Base-by-base conservation (phyloP, 2,888 invertebrate genomes). In the Caenorhabditis panamensis region DNA sequence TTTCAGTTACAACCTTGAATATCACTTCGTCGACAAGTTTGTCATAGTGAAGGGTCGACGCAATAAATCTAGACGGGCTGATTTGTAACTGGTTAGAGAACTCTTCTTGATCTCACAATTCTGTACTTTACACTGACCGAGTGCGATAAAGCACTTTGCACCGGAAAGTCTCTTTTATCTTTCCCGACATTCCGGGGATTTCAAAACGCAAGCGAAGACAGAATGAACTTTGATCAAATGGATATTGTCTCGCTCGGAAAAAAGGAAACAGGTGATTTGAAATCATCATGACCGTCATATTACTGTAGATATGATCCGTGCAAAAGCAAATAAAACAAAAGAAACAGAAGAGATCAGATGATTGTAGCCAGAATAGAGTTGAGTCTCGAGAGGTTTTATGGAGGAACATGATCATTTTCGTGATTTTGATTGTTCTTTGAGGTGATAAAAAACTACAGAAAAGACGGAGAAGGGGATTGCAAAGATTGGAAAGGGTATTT, bases 21-120 rank as follows among this genome's bases (percentile, higher is more conserved):
- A 64, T 24, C 64, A 64, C 37, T 0, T 73, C 11, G 64, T 64
- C n/a, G 72, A 73, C 28, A 64, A 64, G 18, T 64, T 73, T 64
- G 58, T 73, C 36, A 18, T 73, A 13, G 72, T 73, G 18, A 73
- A 73, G 41, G 24, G 47, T 5, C 13, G 56, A 31, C 20, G 54
- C 24, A 66, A 58, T 64, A 73, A 51, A 37, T 37, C 51, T 56
- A 26, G 24, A 20, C 58, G 16, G 64, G 64, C 56, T 36, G 36
- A 36, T 36, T 36, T 36, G 11, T 36, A 11, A 36, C 36, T 36
- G 36, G 36, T 36, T 36, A 36, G 6, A 36, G 11, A 36, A 36
- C 36, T 36, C 5, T 36, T 36, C 36, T n/a, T n/a, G 36, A 36
- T 36, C 36, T 36, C 36, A 36, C 5, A n/a, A n/a, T n/a, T n/a